Base-by-base conservation (phyloP, 1,140 invertebrate species). In the Pteromalus puparum region DNA sequence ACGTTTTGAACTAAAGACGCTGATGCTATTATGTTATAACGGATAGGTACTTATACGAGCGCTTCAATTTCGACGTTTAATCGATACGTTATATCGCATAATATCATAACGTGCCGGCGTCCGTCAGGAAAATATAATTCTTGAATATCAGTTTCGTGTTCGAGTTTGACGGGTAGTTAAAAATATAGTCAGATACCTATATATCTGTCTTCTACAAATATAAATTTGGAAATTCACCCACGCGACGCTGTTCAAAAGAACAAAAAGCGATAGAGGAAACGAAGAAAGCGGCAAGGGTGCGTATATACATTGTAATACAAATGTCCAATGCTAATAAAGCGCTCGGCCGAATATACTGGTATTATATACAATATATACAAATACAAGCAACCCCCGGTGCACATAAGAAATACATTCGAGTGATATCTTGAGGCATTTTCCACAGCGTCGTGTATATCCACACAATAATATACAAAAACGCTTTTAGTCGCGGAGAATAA, bases 401-500 rank as follows among this genome's bases (percentile, higher is more conserved):
- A 42, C 38, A 42, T 9, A 7, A 61, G 5, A n/a, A 9, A 9
- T 42, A 61, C 5, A n/a, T 61, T 61, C 53, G 53, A 61, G 53
- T 61, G 53, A 61, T 61, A 61, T 61, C 53, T 61, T 61, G 53
- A 61, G 53, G 53, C 53, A 61, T 61, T 61, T 61, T 61, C 53
- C 53, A 61, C 18, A 21, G 18, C 53, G 53, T n/a, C 21, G 53
- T 61, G 21, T 61, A 61, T 61, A 53, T 7, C 18, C 53, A n/a
- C 53, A 61, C 53, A 61, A 61, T 61, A 18, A 61, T 61, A 21
- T 10, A 74, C 72, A 74, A 42, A 28, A 74, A 74, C 30, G 72
- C 72, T 74, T 74, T 42, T 74, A 74, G 72, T 42, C 72, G 28
- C n/a, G 74, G 42, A 46, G 74, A 13, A 34, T 76, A 26, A n/a